Conservation (phyloP, 1,140 invertebrate genomes). For the Ptiloglossa arizonensis region DNA sequence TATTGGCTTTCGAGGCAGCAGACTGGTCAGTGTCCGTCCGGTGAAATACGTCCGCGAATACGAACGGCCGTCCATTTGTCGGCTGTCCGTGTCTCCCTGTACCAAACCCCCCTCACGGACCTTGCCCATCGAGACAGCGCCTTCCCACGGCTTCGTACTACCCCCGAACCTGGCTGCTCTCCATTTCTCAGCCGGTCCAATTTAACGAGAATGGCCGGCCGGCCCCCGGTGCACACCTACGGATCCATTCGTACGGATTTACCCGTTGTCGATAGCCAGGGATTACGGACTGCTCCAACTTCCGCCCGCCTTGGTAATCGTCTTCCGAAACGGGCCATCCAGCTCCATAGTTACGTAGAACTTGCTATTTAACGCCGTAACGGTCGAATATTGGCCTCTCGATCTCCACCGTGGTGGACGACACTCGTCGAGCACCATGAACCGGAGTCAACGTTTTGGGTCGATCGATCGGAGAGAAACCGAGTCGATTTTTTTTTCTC, state of each 20-base stretch:
- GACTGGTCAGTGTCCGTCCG: slow-evolving; percentile 66
- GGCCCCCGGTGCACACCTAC: slow-evolving; percentile 52
- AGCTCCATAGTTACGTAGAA: background rate
- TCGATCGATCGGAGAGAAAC: no score
- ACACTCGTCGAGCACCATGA: no score
- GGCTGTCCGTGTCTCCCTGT: slow-evolving; percentile 60
- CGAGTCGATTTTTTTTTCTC: no score
- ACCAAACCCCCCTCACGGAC: slow-evolving; percentile 15
- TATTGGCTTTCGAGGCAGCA: slow-evolving; percentile 56
- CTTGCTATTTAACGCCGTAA: background rate
- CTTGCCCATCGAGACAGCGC: slow-evolving; percentile 7
- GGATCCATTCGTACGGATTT: slow-evolving; percentile 70
- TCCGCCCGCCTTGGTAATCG: background rate
- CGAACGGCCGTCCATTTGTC: slow-evolving; percentile 74
- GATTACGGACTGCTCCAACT: slow-evolving; percentile 28
- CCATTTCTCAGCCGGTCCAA: slow-evolving; percentile 74
- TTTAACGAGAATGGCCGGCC: slow-evolving; percentile 70
- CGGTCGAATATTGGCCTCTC: background rate
- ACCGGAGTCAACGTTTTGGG: no score
- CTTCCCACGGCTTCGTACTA: slow-evolving; percentile 26
- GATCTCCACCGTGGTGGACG: no score
- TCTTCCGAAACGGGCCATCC: background rate
- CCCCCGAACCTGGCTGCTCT: slow-evolving; percentile 50
- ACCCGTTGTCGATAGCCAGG: slow-evolving; percentile 52
- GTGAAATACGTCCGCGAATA: slow-evolving; percentile 72